phyloP scores from a whole-genome alignment of 1,140 invertebrate genomes.

The Drosophila melanica region DNA sequence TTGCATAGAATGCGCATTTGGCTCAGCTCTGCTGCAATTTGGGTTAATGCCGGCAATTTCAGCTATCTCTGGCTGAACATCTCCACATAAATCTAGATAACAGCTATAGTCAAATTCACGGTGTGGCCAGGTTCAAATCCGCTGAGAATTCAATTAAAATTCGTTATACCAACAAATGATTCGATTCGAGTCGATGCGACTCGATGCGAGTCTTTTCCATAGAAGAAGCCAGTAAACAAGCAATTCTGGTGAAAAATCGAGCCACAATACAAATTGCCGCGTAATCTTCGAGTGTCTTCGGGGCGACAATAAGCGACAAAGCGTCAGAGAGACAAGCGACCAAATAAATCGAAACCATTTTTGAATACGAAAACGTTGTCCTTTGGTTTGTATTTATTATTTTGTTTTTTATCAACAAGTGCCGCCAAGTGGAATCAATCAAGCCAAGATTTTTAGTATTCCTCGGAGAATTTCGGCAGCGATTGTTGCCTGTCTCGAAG shows the following conservation, averaged over 20 bases:
- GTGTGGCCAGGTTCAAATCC: slow-evolving; percentile 10
- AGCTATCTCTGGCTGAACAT: background rate
- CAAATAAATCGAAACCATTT: slow-evolving; percentile 61
- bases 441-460: slow-evolving; percentile 52
- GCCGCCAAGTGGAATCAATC: slow-evolving; percentile 79
- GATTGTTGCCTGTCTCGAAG: slow-evolving; percentile 51
- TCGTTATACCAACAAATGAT: slow-evolving; percentile 37
- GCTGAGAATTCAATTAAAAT: slow-evolving; percentile 47
- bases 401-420: slow-evolving; percentile 66
- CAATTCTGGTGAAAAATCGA: slow-evolving; percentile 24
- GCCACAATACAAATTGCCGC: slow-evolving; percentile 76
- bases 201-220: slow-evolving; percentile 8
- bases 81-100: background rate
- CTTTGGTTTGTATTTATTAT: slow-evolving; percentile 33
- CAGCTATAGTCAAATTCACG: slow-evolving; percentile 2
- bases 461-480: slow-evolving; percentile 58
- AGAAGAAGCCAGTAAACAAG: slow-evolving; percentile 23
- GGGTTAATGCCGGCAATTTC: slow-evolving; percentile 15
- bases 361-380: slow-evolving; percentile 49
- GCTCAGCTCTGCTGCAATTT: slow-evolving; percentile 22
- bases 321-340: slow-evolving; percentile 25
- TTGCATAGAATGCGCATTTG: slow-evolving; percentile 75
- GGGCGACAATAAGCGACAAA: slow-evolving; percentile 2
- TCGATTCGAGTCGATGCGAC: slow-evolving; percentile 2
- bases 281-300: slow-evolving; percentile 62